phyloP scores from a whole-genome alignment of 1,140 invertebrate genomes.

The Ceratina japonica region DNA sequence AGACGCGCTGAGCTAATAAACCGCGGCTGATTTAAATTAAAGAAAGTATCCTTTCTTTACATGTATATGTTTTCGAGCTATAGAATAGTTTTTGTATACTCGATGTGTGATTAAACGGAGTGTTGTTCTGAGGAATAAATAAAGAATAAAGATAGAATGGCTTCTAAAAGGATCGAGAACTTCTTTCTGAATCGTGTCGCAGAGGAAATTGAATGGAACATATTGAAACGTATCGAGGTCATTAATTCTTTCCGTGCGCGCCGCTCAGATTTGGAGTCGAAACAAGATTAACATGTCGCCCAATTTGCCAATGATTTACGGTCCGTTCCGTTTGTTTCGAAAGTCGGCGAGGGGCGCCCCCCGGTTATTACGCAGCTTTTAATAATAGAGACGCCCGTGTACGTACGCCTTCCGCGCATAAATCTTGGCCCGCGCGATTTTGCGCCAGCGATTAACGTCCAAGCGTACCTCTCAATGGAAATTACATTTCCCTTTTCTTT shows the following conservation, averaged over 20 bases:
- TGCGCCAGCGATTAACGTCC: slow-evolving; percentile 57
- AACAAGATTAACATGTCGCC: slow-evolving; percentile 72
- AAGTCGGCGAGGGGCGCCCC: slow-evolving; percentile 59
- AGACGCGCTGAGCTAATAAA: too few species aligned
- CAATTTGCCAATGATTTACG: slow-evolving; percentile 71
- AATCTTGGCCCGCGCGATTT: slow-evolving; percentile 67
- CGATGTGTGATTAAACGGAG: too few species aligned
- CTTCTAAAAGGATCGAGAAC: background rate
- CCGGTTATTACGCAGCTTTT: slow-evolving; percentile 73
- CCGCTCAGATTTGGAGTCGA: slow-evolving; percentile 58
- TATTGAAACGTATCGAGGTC: slow-evolving; percentile 47
- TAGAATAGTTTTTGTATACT: too few species aligned
- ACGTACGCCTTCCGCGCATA: slow-evolving; percentile 68
- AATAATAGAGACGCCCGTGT: slow-evolving; percentile 72
- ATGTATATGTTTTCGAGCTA: too few species aligned
- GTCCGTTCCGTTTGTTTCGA: slow-evolving; percentile 60
- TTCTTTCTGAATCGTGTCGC: background rate
- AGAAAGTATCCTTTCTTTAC: too few species aligned
- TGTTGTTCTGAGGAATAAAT: background rate
- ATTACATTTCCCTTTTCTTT: slow-evolving; percentile 41
- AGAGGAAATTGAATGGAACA: slow-evolving; percentile 54
- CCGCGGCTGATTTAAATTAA: too few species aligned
- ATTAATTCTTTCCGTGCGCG: slow-evolving; percentile 38
- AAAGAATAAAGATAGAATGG: background rate
- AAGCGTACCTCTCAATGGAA: slow-evolving; percentile 57